Conservation (phyloP, 2,113 vertebrate genomes). For the Eurystomus gularis region DNA sequence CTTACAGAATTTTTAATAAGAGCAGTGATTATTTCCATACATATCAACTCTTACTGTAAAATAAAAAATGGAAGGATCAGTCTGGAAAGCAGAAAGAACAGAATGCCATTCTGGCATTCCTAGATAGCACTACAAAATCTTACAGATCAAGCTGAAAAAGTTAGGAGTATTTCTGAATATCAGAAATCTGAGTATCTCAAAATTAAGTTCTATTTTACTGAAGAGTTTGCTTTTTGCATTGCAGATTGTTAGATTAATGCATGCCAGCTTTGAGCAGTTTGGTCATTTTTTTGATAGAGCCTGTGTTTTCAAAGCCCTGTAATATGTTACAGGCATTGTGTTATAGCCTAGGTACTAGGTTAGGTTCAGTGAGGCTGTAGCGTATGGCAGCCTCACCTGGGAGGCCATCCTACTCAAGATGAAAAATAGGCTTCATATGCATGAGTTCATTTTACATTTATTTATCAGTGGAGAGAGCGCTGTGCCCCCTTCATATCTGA, state of each 20-base stretch:
- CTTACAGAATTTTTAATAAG: neutral
- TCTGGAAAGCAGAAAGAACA: neutral
- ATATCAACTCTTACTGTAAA: neutral
- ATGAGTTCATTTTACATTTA: neutral
- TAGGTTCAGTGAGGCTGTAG: neutral
- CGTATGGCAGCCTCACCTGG: neutral
- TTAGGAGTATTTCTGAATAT: neutral
- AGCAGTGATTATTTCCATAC: neutral
- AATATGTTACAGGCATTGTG: neutral
- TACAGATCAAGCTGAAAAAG: neutral
- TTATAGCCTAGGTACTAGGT: neutral
- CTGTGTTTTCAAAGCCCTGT: neutral
- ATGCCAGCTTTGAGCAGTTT: neutral
- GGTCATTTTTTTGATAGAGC: neutral
- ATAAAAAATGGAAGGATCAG: neutral
- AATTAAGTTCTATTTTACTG: neutral
- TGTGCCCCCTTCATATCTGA: neutral
- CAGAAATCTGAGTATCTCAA: neutral
- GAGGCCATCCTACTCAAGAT: neutral
- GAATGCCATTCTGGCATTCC: neutral
- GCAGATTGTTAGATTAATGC: neutral
- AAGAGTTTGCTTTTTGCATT: neutral
- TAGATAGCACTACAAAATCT: neutral
- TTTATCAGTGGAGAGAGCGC: neutral
- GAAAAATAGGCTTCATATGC: neutral